These are phyloP conservation scores for Alauda arvensis DNA, from an alignment of 2,797 vertebrate genomes.

Conservation along the genomic window DNA sequence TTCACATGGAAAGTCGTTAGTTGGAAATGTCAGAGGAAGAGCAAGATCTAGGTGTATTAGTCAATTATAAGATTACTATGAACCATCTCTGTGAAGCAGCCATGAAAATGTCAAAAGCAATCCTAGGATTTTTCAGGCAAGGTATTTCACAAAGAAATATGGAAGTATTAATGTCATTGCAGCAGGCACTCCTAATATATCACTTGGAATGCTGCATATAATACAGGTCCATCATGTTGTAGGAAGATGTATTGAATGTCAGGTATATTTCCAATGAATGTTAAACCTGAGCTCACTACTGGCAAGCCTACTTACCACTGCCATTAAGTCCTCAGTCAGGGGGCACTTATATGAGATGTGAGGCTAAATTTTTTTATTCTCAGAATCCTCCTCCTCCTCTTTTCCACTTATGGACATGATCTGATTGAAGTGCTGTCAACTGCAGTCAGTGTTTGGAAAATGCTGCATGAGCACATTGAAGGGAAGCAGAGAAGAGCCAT, in stretches of 20 bases:
- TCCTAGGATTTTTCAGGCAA: conserved; percentile 51
- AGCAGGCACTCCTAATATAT: conserved; percentile 52
- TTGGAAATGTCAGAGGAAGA: conserved; percentile 59
- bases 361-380: not conserved
- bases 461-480: not conserved
- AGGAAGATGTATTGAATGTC: conserved; percentile 51
- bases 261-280: conserved; percentile 22
- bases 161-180: conserved; percentile 59
- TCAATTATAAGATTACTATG: conserved; percentile 59
- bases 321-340: not conserved
- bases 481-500: not conserved
- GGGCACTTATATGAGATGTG: not conserved
- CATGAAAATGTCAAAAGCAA: conserved; percentile 66
- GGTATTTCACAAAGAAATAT: conserved; percentile 61
- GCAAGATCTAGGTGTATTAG: conserved; percentile 49
- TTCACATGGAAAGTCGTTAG: conserved; percentile 39
- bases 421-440: not conserved
- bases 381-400: not conserved
- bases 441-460: not conserved
- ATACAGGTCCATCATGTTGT: conserved; percentile 30
- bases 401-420: not conserved
- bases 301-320: not conserved
- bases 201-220: conserved; percentile 44
- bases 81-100: conserved; percentile 46
- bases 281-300: conserved; percentile 7